phyloP scores from a whole-genome alignment of 2,797 vertebrate species.

The Pangasius sanitwongsei region DNA sequence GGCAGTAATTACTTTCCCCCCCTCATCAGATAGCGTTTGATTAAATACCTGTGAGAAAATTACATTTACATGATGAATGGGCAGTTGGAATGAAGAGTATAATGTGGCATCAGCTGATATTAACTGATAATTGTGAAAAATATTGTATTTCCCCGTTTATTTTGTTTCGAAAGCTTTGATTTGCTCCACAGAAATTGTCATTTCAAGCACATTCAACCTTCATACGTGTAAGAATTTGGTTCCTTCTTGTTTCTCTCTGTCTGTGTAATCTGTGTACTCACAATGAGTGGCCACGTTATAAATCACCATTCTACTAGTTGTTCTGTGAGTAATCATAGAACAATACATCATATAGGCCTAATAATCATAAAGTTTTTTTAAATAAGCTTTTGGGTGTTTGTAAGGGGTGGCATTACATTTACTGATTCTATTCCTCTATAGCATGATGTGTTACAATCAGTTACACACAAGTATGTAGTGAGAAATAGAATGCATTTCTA shows the following conservation, averaged over 20 bases:
- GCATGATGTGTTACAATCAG: constrained; percentile 52
- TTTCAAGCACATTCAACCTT: constrained; percentile 75
- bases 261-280: constrained; percentile 36
- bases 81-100: constrained; percentile 81
- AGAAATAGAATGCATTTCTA: constrained; percentile 21
- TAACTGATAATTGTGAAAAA: constrained; percentile 81
- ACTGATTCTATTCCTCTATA: constrained; percentile 1
- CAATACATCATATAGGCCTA: background rate
- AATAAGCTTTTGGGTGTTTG: background rate
- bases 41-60: constrained; percentile 93
- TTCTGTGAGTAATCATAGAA: background rate
- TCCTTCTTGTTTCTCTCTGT: constrained; percentile 46
- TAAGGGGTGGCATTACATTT: background rate
- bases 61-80: constrained; percentile 93
- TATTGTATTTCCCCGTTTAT: constrained; percentile 81
- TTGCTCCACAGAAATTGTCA: constrained; percentile 68
- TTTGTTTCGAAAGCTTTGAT: constrained; percentile 80
- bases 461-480: background rate
- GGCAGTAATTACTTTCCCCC: constrained; percentile 86
- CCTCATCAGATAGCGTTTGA: constrained; percentile 89
- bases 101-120: constrained; percentile 84
- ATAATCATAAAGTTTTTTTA: background rate
- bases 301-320: constrained; percentile 63
- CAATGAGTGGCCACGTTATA: constrained; percentile 61
- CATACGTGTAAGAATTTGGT: constrained; percentile 56